Evolutionary conservation across 2,113 vertebrate species (phyloP), one percentile per base, ranked within the genome.

Genomic region (Chionodraco myersi): DNA sequence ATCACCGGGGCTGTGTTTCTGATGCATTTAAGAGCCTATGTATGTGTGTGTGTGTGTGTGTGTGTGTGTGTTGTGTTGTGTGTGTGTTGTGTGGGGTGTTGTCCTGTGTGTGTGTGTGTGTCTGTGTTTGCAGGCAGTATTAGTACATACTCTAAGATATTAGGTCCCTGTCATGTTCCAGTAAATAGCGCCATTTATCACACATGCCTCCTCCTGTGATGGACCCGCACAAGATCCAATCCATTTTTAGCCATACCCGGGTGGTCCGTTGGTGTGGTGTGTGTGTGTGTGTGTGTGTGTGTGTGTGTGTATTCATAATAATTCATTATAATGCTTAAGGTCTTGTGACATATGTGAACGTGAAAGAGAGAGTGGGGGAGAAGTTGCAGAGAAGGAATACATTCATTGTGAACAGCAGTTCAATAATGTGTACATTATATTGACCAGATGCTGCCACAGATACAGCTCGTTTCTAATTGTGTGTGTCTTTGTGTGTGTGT

Each of bases 121-220:
- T 49, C 44, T 36, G 72, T 41, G 9, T n/a, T n/a, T 5, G 59
- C 63, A 51, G n/a, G 72, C 59, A 77, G 77, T 34, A 77, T 89
- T 86, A 79, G 70, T 81, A 75, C 82, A 86, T n/a, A 87, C 80
- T 89, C 82, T 81, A 80, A 87, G 81, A 90, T 86, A 88, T 91
- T 87, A 91, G 70, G 57, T n/a, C 47, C 68, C 83, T 92, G 92
- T 94, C 93, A 93, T 93, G 91, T 92, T 90, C n/a, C 72, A 11
- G 89, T 94, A 93, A 93, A 92, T 88, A 92, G 80, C n/a, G n/a
- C 82, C 89, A 94, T 95, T 94, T 88, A 91, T 95, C 92, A 94
- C 61, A n/a, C 57, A 64, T 77, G 57, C 66, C 82, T 83, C 82
- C 88, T 57, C 53, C 64, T 72, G 84, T 57, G 81, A 92, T 85